Base-by-base conservation (phyloP, 2,113 vertebrate genomes). In the Panthera tigris region DNA sequence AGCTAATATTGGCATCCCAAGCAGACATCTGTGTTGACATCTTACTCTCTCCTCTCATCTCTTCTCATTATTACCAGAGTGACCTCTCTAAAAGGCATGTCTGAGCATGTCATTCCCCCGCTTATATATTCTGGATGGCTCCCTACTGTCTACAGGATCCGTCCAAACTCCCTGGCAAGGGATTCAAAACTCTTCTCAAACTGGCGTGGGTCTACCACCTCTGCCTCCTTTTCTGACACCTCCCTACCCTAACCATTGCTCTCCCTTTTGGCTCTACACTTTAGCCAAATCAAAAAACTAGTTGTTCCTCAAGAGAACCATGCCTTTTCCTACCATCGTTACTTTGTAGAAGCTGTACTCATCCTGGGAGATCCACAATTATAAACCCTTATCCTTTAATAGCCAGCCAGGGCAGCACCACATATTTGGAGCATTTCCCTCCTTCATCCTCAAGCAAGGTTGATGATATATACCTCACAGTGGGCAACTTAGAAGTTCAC, bases 1-100 rank as follows among this genome's bases (percentile, higher is more conserved):
- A 98, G 95, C 73, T 79, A 89, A 96, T 98, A 95, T 89, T 96
- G 92, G 84, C 91, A 97, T 94, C 66, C 91, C 94, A 97, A 98
- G 71, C 45, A 91, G 96, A 97, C 71, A 96, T 87, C 95, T 97
- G 86, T 98, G 76, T 66, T 93, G 83, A 96, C n/a, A 82, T 94
- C 65, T 78, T n/a, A 65, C 48, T 93, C 27, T 88, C 45, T 89
- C 55, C 2, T 82, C 31, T 25, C 41, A 36, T 92, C 23, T 90
- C 84, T 90, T 41, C 55, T 92, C 45, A 50, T 31, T 91, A 3
- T 88, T 89, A 80, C 33, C 65, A 66, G 66, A 91, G 50, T 52
- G n/a, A 93, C 57, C 21, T 84, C 80, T 92, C 65, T 65, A 52
- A 97, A 95, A 91, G 52, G 14, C 69, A 78, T 0, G 39, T 76